Evolutionary conservation across 2,888 invertebrate genomes (phyloP).

Genomic region (Nipponacmea schrenckii): DNA sequence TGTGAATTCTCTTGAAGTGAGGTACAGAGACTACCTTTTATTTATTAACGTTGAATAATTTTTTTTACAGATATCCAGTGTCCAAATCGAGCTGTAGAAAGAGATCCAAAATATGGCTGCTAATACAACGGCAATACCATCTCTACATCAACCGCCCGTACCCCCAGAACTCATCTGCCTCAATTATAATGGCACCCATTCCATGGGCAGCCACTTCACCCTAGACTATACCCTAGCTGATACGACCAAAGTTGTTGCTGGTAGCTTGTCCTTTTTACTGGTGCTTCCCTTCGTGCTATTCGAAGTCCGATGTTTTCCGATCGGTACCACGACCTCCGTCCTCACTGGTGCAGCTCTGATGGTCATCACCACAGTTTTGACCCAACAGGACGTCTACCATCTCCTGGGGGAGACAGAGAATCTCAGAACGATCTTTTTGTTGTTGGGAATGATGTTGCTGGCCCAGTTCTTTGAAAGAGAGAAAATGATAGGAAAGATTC

Average conservation of each 20-base stretch:
- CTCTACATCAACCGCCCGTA: no score
- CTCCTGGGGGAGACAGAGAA: constrained; percentile 32
- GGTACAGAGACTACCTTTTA: no score
- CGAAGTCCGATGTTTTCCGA: constrained; percentile 32
- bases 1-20: no score
- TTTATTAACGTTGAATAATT: no score
- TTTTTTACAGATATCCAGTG: no score
- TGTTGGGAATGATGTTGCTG: constrained; percentile 40
- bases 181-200: neutral
- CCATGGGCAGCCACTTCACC: neutral
- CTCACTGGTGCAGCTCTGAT: constrained; percentile 39
- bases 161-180: neutral
- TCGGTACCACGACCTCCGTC: constrained; percentile 33
- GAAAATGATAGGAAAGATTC: constrained; percentile 26
- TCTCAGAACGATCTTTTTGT: constrained; percentile 33
- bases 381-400: constrained; percentile 33
- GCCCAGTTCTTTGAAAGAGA: constrained; percentile 40
- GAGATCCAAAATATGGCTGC: no score
- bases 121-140: no score
- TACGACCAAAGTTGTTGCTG: constrained; percentile 29
- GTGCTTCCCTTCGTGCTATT: constrained; percentile 39
- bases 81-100: no score
- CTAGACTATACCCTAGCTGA: constrained; percentile 29
- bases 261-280: constrained; percentile 30
- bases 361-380: constrained; percentile 34